These are phyloP conservation scores for Myripristis jacobus DNA, from an alignment of 2,797 vertebrate genomes.

Conservation along the genomic window DNA sequence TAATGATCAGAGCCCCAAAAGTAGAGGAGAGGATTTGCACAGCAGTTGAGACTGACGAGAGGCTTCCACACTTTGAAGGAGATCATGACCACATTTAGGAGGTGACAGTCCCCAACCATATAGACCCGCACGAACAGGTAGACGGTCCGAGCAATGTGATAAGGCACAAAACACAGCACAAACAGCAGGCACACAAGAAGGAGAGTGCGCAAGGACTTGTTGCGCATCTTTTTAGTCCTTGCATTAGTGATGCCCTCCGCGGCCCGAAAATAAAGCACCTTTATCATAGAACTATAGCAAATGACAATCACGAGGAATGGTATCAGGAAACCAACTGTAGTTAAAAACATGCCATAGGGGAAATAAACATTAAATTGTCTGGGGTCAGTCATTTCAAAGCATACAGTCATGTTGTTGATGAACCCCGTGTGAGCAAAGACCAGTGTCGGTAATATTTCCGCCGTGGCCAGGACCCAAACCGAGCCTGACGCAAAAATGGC, in stretches of 20 bases:
- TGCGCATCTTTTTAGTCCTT: not conserved
- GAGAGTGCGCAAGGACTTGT: conserved; percentile 67
- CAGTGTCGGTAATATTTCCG: conserved; percentile 68
- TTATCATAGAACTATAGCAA: conserved; percentile 72
- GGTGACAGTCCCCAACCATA: conserved; percentile 47
- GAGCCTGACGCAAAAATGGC: conserved; percentile 35
- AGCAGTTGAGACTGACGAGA: conserved; percentile 71
- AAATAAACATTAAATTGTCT: conserved; percentile 64
- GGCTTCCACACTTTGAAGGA: conserved; percentile 76
- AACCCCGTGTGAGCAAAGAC: conserved; percentile 62
- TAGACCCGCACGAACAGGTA: conserved; percentile 61
- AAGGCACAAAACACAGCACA: conserved; percentile 72
- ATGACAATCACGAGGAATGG: conserved; percentile 65
- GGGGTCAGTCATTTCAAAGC: conserved; percentile 69
- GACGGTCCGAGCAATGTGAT: conserved; percentile 59
- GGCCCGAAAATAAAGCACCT: conserved; percentile 45
- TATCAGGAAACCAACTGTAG: conserved; percentile 62
- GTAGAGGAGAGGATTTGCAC: conserved; percentile 75
- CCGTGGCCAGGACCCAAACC: conserved; percentile 66
- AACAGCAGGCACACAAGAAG: conserved; percentile 65
- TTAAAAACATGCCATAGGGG: conserved; percentile 60
- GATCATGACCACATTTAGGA: conserved; percentile 49
- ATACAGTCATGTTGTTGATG: conserved; percentile 59
- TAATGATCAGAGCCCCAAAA: conserved; percentile 50
- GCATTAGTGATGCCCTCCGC: not conserved